These are phyloP conservation scores for Heteractis magnifica DNA, from an alignment of 92 coral and sea anemone species.

Conservation along the genomic window DNA sequence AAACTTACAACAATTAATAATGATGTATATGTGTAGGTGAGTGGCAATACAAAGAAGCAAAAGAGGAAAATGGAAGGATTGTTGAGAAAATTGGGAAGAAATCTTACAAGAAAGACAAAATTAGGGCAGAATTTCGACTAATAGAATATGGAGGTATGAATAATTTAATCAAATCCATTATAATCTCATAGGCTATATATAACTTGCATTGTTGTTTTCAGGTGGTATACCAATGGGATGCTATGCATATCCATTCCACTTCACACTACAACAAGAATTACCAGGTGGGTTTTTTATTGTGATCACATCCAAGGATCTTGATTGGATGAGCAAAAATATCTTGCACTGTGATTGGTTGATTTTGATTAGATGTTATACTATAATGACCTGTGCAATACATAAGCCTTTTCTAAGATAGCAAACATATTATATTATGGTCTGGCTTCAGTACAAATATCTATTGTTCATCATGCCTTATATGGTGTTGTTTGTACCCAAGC, in stretches of 20 bases:
- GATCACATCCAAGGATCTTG: background rate
- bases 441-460: too few relatives aligned
- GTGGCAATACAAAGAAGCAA: constrained; percentile 70
- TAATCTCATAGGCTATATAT: background rate
- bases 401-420: too few relatives aligned
- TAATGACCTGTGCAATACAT: too few relatives aligned
- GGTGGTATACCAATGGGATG: constrained; percentile 91
- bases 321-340: too few relatives aligned
- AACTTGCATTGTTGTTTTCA: background rate
- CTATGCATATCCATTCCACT: constrained; percentile 87
- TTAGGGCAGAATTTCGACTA: constrained; percentile 73
- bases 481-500: too few relatives aligned
- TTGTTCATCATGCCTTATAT: too few relatives aligned
- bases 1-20: too few relatives aligned
- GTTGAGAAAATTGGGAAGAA: constrained; percentile 38
- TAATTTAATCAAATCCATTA: background rate
- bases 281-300: constrained; percentile 57
- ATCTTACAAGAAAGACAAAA: constrained; percentile 47
- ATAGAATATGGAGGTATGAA: constrained; percentile 73
- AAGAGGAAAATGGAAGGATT: constrained; percentile 48
- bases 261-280: constrained; percentile 71
- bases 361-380: too few relatives aligned
- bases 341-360: too few relatives aligned
- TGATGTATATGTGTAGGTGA: constrained; percentile 51
- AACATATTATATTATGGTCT: too few relatives aligned